Evolutionary conservation across 1,140 invertebrate genomes (phyloP), one percentile per base, ranked within the genome.

Genomic region (Drosophila teissieri): DNA sequence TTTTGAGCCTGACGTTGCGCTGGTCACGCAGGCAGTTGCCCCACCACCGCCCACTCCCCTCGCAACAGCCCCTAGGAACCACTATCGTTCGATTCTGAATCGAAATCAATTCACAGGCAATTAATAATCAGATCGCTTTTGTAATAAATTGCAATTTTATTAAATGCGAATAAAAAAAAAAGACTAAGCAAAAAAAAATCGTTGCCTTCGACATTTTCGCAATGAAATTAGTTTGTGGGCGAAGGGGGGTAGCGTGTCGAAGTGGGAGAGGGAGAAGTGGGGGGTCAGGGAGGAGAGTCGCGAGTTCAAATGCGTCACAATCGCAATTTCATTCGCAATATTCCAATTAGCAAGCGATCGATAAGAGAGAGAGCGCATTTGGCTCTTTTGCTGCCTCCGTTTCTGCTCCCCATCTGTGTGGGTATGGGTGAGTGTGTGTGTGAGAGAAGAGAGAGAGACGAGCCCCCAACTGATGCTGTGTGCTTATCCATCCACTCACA

Each of bases 141-240:
- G 65, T 79, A 86, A 86, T 88, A 86, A 86, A 86, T 86, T 82
- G 83, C 82, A 88, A 88, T 86, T 85, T 78, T 83, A 79, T 76
- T 73, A 75, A 81, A 65, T 49, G 48, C 22, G 27, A 76, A 57
- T 31, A 10, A 84, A 70, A 19, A 19, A 19, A 24, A 12, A 65
- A 51, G 48, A 51, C 55, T 73, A 81, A 80, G 61, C 78, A 70
- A 81, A 82, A 80, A 80, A 63, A 49, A 27, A 27, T 49, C 24
- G 10, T 51, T 51, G 48, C 48, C 48, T 51, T 70, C 67, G 67
- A 72, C 52, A 22, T 72, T 72, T 72, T 73, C 53, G 69, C 65
- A 58, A 69, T 78, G 61, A 57, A 82, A 83, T 82, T 73, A 82
- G 61, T 57, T 51, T 31, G 36, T 40, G 36, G 46, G 2, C 39